Evolutionary conservation across 2,888 invertebrate species (phyloP), one percentile per base, ranked within the genome.

Genomic region (Lasioglossum zephyrum): DNA sequence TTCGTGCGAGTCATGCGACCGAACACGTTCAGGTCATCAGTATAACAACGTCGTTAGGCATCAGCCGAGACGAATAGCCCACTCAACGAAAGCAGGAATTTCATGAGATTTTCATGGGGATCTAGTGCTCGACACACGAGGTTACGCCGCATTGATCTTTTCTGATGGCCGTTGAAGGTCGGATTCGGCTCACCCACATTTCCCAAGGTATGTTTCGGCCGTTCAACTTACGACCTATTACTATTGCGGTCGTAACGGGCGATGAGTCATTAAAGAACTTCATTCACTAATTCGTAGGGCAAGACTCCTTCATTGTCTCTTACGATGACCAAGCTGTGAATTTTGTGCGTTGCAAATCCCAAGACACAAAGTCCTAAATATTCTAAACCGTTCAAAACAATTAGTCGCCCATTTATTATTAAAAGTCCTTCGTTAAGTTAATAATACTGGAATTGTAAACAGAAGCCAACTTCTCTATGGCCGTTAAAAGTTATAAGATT

Each of bases 141-240:
- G 79, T 85, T 77, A 77, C 60, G 66, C 6, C 44, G 44, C 86
- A 57, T 85, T 73, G 76, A 79, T 57, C 76, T 74, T 53, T 75
- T 36, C 60, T 70, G 77, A 79, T 81, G 77, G n/a, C 36, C 60
- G 26, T 13, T 39, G 77, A 79, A 86, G 86, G 85, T 82, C 63
- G 57, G 57, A 79, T 44, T 86, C 73, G 75, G 76, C 39, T 75
- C 82, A 73, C 74, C 57, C 79, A 75, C 73, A 39, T 73, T 53
- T 85, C 44, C 18, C 77, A 75, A 85, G 63, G 84, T 81, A 83
- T 73, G 79, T 84, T 88, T 84, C 75, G 77, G 81, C 73, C 66
- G 77, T 81, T 74, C 81, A 81, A 82, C 84, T 86, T 78, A 72
- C 66, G 86, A 84, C 88, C 90, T 69, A 72, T 78, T 63, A 53